phyloP scores from a whole-genome alignment of 2,797 vertebrate species.

The Sandelia bainsii region DNA sequence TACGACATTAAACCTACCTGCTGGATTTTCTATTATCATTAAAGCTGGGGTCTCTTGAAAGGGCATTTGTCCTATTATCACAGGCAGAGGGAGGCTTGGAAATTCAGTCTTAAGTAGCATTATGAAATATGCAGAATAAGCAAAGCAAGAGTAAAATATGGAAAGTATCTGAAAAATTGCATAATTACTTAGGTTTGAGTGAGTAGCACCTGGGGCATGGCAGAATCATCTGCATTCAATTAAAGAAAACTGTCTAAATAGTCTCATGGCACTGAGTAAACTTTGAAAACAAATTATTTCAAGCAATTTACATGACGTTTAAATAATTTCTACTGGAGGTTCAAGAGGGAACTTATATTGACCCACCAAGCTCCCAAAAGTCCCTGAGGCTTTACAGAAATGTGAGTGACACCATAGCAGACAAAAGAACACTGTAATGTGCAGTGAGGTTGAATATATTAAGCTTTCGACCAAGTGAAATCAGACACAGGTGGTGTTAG shows the following conservation, averaged over 20 bases:
- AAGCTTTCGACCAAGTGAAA: slow-evolving; percentile 5
- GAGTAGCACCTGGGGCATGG: slow-evolving; percentile 47
- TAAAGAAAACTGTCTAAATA: slow-evolving; percentile 50
- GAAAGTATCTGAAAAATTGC: slow-evolving; percentile 20
- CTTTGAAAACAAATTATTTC: slow-evolving; percentile 34
- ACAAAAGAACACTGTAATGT: not conserved
- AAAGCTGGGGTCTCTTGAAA: slow-evolving; percentile 36
- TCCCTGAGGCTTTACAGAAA: slow-evolving; percentile 18
- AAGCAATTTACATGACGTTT: slow-evolving; percentile 52
- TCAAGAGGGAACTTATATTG: slow-evolving; percentile 17
- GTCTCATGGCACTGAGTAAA: slow-evolving; percentile 40
- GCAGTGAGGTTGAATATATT: slow-evolving; percentile 11
- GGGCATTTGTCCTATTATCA: slow-evolving; percentile 41
- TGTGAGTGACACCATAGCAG: not conserved
- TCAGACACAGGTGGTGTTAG: slow-evolving; percentile 35
- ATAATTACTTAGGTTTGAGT: slow-evolving; percentile 46
- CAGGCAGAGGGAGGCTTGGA: slow-evolving; percentile 2
- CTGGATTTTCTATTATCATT: slow-evolving; percentile 18
- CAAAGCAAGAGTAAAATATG: slow-evolving; percentile 17
- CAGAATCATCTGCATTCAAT: slow-evolving; percentile 48
- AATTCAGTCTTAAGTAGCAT: slow-evolving; percentile 18
- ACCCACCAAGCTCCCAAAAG: not conserved
- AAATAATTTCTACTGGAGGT: slow-evolving; percentile 33
- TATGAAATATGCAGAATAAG: slow-evolving; percentile 41
- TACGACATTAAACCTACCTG: slow-evolving; percentile 9